These are phyloP conservation scores for Hemibagrus guttatus DNA, from an alignment of 2,797 vertebrate species.

Conservation along the genomic window DNA sequence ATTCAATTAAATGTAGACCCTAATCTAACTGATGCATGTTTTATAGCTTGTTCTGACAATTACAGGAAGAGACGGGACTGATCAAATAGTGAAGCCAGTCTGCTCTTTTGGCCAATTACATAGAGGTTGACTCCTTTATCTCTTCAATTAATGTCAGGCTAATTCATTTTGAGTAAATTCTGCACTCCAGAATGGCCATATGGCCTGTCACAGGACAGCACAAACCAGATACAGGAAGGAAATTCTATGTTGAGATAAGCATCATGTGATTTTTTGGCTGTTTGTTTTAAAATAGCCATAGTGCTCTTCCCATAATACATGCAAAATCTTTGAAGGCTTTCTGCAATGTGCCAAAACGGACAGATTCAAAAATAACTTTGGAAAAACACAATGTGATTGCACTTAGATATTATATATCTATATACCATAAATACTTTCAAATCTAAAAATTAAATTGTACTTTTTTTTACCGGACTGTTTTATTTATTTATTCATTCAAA, in stretches of 20 bases:
- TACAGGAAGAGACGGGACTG: conserved; percentile 32
- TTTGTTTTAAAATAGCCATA: conserved; percentile 15
- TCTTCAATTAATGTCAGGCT: conserved; percentile 54
- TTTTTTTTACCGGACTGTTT: neutral
- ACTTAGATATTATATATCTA: no score
- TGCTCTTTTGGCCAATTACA: conserved; percentile 43
- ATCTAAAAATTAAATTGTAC: no score
- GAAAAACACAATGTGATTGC: neutral
- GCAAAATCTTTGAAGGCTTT: neutral
- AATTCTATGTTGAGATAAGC: conserved; percentile 30
- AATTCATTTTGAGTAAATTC: conserved; percentile 58
- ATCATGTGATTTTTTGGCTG: conserved; percentile 24
- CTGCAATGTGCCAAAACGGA: neutral
- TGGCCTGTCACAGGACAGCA: conserved; percentile 37
- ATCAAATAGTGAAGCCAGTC: conserved; percentile 30
- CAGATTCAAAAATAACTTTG: neutral
- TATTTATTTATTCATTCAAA: neutral
- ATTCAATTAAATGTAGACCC: neutral
- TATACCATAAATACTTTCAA: no score
- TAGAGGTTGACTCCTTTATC: conserved; percentile 46
- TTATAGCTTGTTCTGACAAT: conserved; percentile 24
- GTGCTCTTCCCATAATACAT: neutral
- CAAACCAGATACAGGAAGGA: conserved; percentile 50
- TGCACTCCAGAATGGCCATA: conserved; percentile 40
- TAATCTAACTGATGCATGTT: conserved; percentile 12